A percentile compares a stretch with the other conserved stretches of the same genome.
Evolutionary conservation across 2,797 vertebrate species (phyloP).

Genomic region (Sebastes oblongus): DNA sequence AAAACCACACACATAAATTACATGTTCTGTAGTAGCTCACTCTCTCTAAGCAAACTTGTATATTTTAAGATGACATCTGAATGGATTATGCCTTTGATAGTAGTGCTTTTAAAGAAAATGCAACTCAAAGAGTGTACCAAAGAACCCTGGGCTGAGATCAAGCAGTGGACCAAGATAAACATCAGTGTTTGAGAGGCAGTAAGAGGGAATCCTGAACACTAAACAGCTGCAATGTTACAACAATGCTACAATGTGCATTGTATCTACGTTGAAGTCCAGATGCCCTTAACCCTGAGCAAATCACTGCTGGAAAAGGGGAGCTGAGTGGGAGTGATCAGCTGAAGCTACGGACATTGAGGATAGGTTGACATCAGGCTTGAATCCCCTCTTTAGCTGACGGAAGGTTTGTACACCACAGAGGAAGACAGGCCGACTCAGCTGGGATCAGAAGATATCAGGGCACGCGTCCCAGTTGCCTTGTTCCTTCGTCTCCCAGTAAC

Average conservation of each 20-base stretch:
- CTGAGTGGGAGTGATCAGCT: neutral
- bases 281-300: conserved; percentile 38
- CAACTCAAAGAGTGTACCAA: conserved; percentile 4
- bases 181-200: conserved; percentile 38
- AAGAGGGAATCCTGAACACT: conserved; percentile 25
- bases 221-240: conserved; percentile 11
- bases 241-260: conserved; percentile 7
- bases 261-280: conserved; percentile 34
- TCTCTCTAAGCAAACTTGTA: conserved; percentile 4
- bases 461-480: conserved; percentile 88
- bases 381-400: neutral
- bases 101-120: conserved; percentile 20
- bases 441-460: conserved; percentile 90
- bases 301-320: conserved; percentile 26
- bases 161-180: conserved; percentile 9
- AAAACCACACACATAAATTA: neutral
- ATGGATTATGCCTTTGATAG: conserved; percentile 5
- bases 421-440: neutral
- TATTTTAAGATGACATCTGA: neutral
- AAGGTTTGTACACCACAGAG: neutral
- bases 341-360: conserved; percentile 7
- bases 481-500: conserved; percentile 96
- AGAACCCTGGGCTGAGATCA: conserved; percentile 13
- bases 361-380: conserved; percentile 3
- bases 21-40: neutral